These are phyloP conservation scores for Coreius guichenoti DNA, from an alignment of 2,797 vertebrate genomes.

Conservation along the genomic window DNA sequence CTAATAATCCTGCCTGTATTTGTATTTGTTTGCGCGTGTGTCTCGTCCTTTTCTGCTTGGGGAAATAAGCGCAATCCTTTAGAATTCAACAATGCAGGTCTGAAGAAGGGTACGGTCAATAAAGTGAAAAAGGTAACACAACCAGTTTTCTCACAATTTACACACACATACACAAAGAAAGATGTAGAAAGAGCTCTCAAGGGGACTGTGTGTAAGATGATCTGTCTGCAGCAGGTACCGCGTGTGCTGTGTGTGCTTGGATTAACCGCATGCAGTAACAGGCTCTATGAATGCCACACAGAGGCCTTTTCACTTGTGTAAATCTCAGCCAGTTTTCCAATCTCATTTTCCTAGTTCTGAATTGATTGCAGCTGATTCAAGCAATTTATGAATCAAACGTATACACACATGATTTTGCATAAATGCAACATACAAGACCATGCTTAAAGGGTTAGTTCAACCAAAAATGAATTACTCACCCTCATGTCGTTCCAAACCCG, in stretches of 20 bases:
- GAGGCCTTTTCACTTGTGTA: background rate
- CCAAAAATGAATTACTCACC: too few relatives aligned
- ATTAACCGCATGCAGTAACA: slow-evolving; percentile 31
- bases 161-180: slow-evolving; percentile 4
- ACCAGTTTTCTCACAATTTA: background rate
- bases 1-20: slow-evolving; percentile 81
- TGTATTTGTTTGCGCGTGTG: slow-evolving; percentile 52
- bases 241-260: slow-evolving; percentile 4
- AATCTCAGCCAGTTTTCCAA: background rate
- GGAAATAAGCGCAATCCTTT: slow-evolving; percentile 91
- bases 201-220: slow-evolving; percentile 11
- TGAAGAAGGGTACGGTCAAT: slow-evolving; percentile 91
- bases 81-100: slow-evolving; percentile 90
- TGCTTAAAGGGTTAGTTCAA: background rate
- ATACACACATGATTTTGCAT: background rate
- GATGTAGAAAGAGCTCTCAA: background rate
- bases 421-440: background rate
- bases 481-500: too few relatives aligned
- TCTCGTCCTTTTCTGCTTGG: slow-evolving; percentile 84
- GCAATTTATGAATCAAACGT: background rate
- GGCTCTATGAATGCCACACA: background rate
- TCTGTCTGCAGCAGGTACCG: background rate
- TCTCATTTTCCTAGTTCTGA: background rate
- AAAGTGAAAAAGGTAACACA: slow-evolving; percentile 93
- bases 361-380: slow-evolving; percentile 5